A percentile compares a stretch with the other conserved stretches of the same genome.
These are phyloP conservation scores for Cyprinodon diabolis DNA, from an alignment of 2,797 vertebrate species.

Conservation along the genomic window DNA sequence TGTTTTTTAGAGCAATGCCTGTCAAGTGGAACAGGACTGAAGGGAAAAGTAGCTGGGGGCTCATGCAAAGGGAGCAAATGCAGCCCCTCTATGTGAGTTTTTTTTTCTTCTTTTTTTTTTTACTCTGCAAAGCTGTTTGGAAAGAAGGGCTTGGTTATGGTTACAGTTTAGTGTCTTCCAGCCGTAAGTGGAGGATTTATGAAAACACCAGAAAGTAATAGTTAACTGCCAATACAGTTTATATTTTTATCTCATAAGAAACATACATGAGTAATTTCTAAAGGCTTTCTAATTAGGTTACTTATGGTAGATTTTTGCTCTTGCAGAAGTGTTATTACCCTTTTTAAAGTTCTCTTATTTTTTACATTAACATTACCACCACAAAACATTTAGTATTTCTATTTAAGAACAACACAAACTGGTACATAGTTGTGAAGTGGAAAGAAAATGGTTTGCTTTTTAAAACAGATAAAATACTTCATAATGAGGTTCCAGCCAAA, in stretches of 20 bases:
- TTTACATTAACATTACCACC: not conserved
- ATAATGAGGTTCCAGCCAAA: too few species aligned
- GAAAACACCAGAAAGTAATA: conserved; percentile 29
- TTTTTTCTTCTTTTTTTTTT: conserved; percentile 29
- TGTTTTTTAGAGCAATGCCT: conserved; percentile 66
- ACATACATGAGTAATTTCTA: not conserved
- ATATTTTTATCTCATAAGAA: not conserved
- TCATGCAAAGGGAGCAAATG: conserved; percentile 59
- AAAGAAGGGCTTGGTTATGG: conserved; percentile 6
- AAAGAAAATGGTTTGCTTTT: too few species aligned
- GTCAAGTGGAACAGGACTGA: conserved; percentile 69
- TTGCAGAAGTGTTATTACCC: not conserved
- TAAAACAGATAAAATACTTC: too few species aligned
- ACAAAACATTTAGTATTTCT: not conserved
- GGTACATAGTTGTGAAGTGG: too few species aligned
- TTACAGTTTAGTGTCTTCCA: conserved; percentile 42
- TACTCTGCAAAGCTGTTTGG: conserved; percentile 50
- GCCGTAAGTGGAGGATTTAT: conserved; percentile 34
- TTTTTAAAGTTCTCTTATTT: not conserved
- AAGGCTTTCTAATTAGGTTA: not conserved
- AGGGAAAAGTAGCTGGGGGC: conserved; percentile 68
- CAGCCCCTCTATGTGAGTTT: conserved; percentile 43
- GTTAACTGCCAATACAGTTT: conserved; percentile 24
- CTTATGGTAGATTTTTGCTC: not conserved
- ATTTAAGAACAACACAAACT: not conserved